Conservation (phyloP, 1,140 invertebrate genomes). For the Drosophila albomicans region DNA sequence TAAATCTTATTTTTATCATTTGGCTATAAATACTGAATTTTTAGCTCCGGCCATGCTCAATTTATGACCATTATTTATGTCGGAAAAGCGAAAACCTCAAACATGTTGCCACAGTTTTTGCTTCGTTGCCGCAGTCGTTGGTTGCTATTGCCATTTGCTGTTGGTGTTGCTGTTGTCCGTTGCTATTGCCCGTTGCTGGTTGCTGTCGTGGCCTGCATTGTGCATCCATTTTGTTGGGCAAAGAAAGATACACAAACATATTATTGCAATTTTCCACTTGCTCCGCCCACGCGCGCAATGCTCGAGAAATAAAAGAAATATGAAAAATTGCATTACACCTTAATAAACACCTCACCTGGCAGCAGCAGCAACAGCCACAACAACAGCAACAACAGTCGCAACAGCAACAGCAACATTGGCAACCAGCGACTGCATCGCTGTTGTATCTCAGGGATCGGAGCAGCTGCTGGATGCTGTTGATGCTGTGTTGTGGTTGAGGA, state of each 20-base stretch:
- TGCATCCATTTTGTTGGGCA: conserved; percentile 79
- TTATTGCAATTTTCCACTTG: conserved; percentile 83
- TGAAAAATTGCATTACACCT: conserved; percentile 83
- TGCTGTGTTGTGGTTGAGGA: conserved; percentile 29
- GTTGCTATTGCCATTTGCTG: conserved; percentile 10
- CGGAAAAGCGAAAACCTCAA: conserved; percentile 84
- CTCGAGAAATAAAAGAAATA: conserved; percentile 68
- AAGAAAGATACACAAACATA: conserved; percentile 73
- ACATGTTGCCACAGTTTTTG: conserved; percentile 81
- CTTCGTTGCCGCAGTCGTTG: conserved; percentile 16
- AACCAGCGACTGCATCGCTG: conserved; percentile 25
- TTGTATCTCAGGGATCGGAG: conserved; percentile 53
- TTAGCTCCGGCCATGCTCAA: conserved; percentile 85
- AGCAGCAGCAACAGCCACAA: conserved; percentile 15
- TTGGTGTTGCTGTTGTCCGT: conserved; percentile 3
- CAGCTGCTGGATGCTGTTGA: conserved; percentile 46
- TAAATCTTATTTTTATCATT: conserved; percentile 85
- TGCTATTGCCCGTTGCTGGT: conserved; percentile 27
- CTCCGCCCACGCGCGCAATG: conserved; percentile 72
- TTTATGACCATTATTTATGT: conserved; percentile 85
- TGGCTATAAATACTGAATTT: conserved; percentile 85
- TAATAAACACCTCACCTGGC: conserved; percentile 82
- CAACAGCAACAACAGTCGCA: conserved; percentile 1
- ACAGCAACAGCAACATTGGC: conserved; percentile 12
- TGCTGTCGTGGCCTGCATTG: conserved; percentile 59